Percentiles rank a stretch among this genome's conserved stretches.
phyloP scores from a whole-genome alignment of 2,888 invertebrate genomes.

The Cerastoderma edule region DNA sequence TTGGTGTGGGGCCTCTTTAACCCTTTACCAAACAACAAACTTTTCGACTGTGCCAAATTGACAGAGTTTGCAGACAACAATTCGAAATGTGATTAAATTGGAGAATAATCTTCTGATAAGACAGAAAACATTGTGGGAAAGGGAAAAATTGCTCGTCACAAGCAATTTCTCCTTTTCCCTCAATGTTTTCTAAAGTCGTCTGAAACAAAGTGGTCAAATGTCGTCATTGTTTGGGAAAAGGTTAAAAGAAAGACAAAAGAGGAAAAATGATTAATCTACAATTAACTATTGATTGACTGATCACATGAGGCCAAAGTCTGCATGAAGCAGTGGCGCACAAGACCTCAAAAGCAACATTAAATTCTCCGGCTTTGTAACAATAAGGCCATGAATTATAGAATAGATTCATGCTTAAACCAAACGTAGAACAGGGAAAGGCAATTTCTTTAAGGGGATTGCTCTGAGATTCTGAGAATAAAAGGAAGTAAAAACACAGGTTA shows the following conservation, averaged over 20 bases:
- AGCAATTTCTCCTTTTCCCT: too few species aligned
- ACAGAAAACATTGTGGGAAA: too few species aligned
- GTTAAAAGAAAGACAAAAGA: neutral
- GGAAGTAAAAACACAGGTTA: constrained; percentile 9
- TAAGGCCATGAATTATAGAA: constrained; percentile 9
- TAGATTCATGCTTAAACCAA: neutral
- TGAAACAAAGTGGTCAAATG: too few species aligned
- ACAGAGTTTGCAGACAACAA: too few species aligned
- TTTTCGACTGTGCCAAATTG: too few species aligned
- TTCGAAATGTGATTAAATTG: too few species aligned
- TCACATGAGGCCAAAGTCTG: neutral
- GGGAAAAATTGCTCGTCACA: too few species aligned
- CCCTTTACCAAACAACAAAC: too few species aligned
- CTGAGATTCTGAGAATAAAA: constrained; percentile 6
- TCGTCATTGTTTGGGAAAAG: too few species aligned
- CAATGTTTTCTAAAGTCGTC: too few species aligned
- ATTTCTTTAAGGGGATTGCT: constrained; percentile 1
- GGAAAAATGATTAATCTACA: constrained; percentile 9
- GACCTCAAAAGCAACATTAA: neutral
- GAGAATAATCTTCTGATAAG: too few species aligned
- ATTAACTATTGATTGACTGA: neutral
- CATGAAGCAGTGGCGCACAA: neutral
- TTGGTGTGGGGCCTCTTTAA: too few species aligned
- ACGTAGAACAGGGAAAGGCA: neutral
- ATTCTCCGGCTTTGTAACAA: neutral